Evolutionary conservation across 2,888 invertebrate genomes (phyloP), one percentile per base, ranked within the genome.

Genomic region (Buathra laborator): DNA sequence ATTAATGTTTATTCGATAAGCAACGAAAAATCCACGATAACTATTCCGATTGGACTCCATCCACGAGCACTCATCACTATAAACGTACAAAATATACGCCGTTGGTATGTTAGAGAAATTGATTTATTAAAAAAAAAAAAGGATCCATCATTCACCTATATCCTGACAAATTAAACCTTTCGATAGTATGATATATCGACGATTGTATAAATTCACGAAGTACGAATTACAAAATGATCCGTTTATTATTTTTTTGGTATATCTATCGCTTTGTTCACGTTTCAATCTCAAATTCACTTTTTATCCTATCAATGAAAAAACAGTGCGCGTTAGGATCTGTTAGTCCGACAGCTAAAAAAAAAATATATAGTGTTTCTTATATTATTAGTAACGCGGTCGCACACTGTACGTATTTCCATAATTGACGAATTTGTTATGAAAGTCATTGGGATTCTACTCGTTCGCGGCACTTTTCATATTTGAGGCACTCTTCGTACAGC

Each of bases 401-500:
- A 4, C 56, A 48, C 29, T 32, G 29, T 82, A 82, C 81, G 76
- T 76, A 68, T 82, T 72, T 32, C 5, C 46, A 62, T 79, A 19
- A 74, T 77, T 66, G 19, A 44, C 74, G 53, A 59, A 44, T 37
- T 67, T 46, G 48, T 51, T 46, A 44, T 56, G 43, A 62, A 19
- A 62, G 53, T 81, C 46, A 6, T 64, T 53, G 37, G 51, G 51
- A 62, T 71, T 14, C 19, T 70, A 48, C 24, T 76, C 44, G 24
- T 37, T 59, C 14, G 37, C 12, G 14, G 43, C 19, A 32, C 19
- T 67, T 82, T 74, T 88, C 89, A 94, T 88, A 93, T 91, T 85
- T 91, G 91, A 89, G 93, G 93, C 90, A 93, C 93, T 91, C 92
- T 91, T 74, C 91, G 93, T 67, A 90, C 86, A 66, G 94, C 91